These are phyloP conservation scores for Sinocyclocheilus maitianheensis DNA, from an alignment of 2,113 vertebrate genomes.

Conservation along the genomic window DNA sequence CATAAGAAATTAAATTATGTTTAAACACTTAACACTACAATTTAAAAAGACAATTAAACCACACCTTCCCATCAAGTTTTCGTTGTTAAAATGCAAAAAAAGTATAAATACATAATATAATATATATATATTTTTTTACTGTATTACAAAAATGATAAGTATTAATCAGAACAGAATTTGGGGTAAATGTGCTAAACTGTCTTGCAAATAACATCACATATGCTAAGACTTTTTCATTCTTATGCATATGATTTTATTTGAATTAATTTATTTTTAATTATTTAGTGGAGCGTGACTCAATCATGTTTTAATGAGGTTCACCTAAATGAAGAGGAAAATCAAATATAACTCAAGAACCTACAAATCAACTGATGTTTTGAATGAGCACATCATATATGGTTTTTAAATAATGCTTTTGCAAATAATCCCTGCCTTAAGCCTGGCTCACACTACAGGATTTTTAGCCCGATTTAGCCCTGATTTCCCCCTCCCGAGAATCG, in stretches of 20 bases:
- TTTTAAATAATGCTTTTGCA: not conserved
- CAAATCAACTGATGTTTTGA: not conserved
- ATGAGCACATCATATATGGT: not conserved
- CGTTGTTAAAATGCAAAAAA: not conserved
- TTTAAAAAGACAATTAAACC: not conserved
- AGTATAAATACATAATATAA: not conserved
- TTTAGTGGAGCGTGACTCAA: not conserved
- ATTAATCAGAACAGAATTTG: not conserved
- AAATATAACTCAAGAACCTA: not conserved
- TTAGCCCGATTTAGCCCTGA: too few species aligned
- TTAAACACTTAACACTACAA: not conserved
- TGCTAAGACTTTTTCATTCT: not conserved
- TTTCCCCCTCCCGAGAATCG: too few species aligned
- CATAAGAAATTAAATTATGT: not conserved
- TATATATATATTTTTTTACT: not conserved
- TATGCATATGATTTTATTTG: not conserved
- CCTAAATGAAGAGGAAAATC: too few species aligned
- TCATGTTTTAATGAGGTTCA: not conserved
- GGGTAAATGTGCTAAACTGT: not conserved
- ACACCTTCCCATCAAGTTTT: not conserved
- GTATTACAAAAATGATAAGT: not conserved
- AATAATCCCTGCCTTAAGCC: not conserved
- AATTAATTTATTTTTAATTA: too few species aligned
- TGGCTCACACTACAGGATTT: too few species aligned
- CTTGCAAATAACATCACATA: not conserved